Conservation (phyloP, 2,888 invertebrate genomes). For the Sinelater perroti region DNA sequence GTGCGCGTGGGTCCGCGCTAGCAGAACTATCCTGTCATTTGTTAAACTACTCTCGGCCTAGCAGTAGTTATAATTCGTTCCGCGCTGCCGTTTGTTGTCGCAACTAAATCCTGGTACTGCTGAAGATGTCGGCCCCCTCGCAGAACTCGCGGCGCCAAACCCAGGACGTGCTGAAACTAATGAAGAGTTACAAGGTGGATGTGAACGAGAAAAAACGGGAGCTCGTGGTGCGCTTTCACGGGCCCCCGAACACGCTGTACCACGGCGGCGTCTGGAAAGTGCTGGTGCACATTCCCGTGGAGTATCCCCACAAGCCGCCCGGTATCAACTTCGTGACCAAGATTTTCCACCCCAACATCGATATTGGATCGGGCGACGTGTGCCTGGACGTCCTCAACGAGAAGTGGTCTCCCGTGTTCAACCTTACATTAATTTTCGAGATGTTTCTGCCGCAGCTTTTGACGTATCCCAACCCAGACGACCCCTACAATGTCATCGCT, state of each 20-base stretch:
- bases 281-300: constrained; percentile 97
- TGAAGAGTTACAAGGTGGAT: constrained; percentile 94
- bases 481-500: constrained; percentile 98
- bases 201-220: constrained; percentile 62
- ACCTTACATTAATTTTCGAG: constrained; percentile 99
- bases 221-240: constrained; percentile 99
- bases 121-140: constrained; percentile 97
- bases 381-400: constrained; percentile 99
- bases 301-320: constrained; percentile 99
- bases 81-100: no score
- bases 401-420: constrained; percentile 99
- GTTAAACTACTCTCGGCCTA: no score
- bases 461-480: constrained; percentile 98
- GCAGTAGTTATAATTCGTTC: no score
- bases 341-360: constrained; percentile 99
- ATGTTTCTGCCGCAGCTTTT: constrained; percentile 98
- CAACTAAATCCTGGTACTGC: no score
- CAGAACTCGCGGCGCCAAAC: constrained; percentile 99
- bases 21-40: no score
- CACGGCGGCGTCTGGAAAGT: constrained; percentile 99
- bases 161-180: constrained; percentile 99
- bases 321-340: constrained; percentile 99
- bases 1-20: no score
- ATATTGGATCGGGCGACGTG: constrained; percentile 98
- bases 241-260: constrained; percentile 97